These are phyloP conservation scores for Artibeus lituratus DNA, from an alignment of 2,797 vertebrate genomes.

Conservation along the genomic window DNA sequence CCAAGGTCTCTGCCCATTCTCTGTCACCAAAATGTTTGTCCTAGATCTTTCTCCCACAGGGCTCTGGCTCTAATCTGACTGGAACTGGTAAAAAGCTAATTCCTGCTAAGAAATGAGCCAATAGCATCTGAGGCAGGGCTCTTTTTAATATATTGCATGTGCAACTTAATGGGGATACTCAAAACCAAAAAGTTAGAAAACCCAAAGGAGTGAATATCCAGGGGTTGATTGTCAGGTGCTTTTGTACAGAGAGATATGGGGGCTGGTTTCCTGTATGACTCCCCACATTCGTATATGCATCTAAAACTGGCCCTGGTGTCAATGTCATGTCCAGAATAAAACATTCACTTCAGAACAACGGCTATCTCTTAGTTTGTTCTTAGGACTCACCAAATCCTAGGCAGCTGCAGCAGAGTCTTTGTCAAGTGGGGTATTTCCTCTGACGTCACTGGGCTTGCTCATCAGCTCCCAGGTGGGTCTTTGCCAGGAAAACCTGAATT, in stretches of 20 bases:
- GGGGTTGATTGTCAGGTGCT: background rate
- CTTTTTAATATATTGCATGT: background rate
- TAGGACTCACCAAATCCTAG: background rate
- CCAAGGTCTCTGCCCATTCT: background rate
- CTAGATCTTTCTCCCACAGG: background rate
- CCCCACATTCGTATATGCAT: background rate
- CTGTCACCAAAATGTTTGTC: background rate
- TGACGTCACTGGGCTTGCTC: conserved; percentile 60
- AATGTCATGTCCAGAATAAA: background rate
- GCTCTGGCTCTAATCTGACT: background rate
- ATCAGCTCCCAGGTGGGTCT: conserved; percentile 51
- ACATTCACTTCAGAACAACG: background rate
- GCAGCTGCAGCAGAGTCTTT: background rate
- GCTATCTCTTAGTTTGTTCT: background rate
- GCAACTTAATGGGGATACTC: background rate
- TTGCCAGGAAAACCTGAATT: conserved; percentile 80
- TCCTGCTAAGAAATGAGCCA: background rate
- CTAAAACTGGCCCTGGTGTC: background rate
- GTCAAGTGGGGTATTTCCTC: conserved; percentile 42
- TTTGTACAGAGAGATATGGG: background rate
- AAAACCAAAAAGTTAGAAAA: background rate
- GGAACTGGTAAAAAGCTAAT: background rate
- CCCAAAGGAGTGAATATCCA: background rate
- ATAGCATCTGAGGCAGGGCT: background rate
- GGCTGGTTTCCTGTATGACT: background rate